Evolutionary conservation across 2,113 vertebrate genomes (phyloP).

Genomic region (Nothoprocta perdicaria): DNA sequence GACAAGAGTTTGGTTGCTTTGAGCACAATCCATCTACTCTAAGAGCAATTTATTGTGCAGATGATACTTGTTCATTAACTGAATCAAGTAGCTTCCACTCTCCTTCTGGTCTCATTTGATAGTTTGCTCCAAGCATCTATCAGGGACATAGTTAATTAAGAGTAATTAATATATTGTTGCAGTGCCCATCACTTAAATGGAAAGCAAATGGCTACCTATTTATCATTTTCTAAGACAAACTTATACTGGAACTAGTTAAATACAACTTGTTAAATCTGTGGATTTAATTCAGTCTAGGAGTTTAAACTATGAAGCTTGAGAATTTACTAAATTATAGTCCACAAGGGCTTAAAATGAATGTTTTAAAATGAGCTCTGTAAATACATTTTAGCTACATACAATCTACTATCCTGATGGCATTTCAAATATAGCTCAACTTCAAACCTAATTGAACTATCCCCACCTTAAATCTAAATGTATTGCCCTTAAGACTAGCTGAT

Average conservation of each 20-base stretch:
- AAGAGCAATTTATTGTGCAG: neutral
- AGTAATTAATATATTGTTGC: constrained; percentile 23
- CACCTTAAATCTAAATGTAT: neutral
- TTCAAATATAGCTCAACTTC: constrained; percentile 3
- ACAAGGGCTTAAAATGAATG: neutral
- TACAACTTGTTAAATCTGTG: neutral
- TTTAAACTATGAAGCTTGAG: neutral
- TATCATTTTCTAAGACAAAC: constrained; percentile 39
- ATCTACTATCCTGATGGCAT: neutral
- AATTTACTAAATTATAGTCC: constrained; percentile 20
- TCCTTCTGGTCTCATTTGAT: constrained; percentile 49
- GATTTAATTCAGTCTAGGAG: neutral
- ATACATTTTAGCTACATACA: neutral
- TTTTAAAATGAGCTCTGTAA: neutral
- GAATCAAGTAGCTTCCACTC: neutral
- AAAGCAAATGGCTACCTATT: constrained; percentile 25
- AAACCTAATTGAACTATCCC: neutral
- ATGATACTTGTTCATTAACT: constrained; percentile 20
- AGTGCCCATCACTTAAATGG: neutral
- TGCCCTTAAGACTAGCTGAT: neutral
- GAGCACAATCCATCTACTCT: neutral
- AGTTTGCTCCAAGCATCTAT: constrained; percentile 45
- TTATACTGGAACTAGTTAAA: neutral
- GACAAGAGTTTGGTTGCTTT: neutral
- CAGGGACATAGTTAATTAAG: constrained; percentile 53